Percentiles rank a stretch among this genome's conserved stretches.
Evolutionary conservation across 2,113 vertebrate species (phyloP).

Genomic region (Rhinoptilus africanus): DNA sequence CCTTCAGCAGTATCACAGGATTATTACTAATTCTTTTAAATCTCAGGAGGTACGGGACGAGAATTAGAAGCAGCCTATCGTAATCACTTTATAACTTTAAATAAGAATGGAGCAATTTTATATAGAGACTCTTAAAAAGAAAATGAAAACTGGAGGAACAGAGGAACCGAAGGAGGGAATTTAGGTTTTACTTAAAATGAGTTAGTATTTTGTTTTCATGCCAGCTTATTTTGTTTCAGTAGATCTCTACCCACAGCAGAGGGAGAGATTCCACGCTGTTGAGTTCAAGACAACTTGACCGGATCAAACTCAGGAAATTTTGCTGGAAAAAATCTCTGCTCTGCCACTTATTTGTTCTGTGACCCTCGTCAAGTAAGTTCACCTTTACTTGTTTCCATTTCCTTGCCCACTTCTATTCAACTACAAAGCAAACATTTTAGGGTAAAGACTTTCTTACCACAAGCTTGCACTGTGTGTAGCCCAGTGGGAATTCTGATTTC

Average conservation of each 20-base stretch:
- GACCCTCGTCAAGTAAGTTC: background rate
- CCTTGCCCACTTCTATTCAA: background rate
- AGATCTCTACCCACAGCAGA: background rate
- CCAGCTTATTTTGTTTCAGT: background rate
- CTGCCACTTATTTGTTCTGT: background rate
- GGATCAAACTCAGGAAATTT: background rate
- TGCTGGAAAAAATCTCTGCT: background rate
- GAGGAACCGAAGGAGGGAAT: background rate
- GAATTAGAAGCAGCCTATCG: background rate
- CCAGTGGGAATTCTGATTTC: background rate
- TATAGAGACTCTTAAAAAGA: background rate
- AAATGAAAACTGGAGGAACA: background rate
- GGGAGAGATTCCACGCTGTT: background rate
- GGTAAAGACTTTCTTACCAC: background rate
- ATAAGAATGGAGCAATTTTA: background rate
- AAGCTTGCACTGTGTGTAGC: background rate
- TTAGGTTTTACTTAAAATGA: background rate
- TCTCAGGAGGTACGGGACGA: background rate
- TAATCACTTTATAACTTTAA: background rate
- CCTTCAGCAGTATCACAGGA: background rate
- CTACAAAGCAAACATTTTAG: background rate
- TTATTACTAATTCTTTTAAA: background rate
- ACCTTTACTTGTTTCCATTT: background rate
- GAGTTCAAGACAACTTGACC: background rate
- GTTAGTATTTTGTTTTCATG: background rate